Conservation (phyloP, 2,888 invertebrate genomes). For the Clivina fossor region DNA sequence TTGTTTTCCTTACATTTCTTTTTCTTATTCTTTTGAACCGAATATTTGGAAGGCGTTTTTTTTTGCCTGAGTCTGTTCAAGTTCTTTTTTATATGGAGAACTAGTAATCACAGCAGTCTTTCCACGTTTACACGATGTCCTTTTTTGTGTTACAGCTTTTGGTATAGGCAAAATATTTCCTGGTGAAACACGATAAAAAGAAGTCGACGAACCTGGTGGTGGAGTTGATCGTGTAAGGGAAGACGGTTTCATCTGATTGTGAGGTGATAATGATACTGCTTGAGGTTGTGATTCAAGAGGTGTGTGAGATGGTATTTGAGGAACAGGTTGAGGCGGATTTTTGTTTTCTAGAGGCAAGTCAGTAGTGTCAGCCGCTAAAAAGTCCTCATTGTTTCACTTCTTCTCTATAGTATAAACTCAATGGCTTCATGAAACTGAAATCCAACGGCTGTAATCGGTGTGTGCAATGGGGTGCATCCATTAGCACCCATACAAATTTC, state of each 20-base stretch:
- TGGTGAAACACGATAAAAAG: constrained; percentile 18
- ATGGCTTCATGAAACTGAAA: constrained; percentile 1
- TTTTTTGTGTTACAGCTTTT: too few species aligned
- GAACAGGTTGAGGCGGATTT: too few species aligned
- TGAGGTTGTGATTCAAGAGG: not conserved
- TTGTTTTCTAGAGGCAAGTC: constrained; percentile 3
- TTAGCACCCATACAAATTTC: constrained; percentile 40
- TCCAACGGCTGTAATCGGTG: constrained; percentile 1
- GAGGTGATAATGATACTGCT: not conserved
- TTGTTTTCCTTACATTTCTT: too few species aligned
- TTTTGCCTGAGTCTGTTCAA: not conserved
- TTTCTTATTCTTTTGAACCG: not conserved
- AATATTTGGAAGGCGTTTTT: not conserved
- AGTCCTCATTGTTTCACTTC: constrained; percentile 22
- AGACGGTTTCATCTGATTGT: not conserved
- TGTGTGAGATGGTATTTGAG: constrained; percentile 2
- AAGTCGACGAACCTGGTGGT: constrained; percentile 15
- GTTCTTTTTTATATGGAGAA: constrained; percentile 27
- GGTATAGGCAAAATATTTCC: constrained; percentile 9
- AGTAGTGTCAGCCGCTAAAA: constrained; percentile 5
- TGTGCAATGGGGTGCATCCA: constrained; percentile 42
- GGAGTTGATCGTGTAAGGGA: too few species aligned
- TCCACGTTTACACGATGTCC: constrained; percentile 12
- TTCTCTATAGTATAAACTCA: constrained; percentile 5
- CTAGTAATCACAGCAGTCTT: constrained; percentile 28